Conservation (phyloP, 2,888 invertebrate species). For the Operophtera brumata region DNA sequence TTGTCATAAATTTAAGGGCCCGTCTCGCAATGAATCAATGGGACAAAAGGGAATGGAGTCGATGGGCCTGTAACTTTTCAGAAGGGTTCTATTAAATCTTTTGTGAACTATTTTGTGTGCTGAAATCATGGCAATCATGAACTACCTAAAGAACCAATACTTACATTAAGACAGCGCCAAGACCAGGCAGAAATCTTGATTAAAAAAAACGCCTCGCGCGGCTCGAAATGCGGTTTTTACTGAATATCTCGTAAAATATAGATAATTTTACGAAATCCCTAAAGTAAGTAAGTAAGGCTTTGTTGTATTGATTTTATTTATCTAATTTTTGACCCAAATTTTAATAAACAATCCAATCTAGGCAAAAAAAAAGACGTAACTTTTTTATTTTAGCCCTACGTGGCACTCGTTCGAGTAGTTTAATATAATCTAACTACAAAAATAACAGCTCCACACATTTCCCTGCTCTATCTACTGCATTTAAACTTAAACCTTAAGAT, state of each 20-base stretch:
- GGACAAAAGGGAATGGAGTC: conserved; percentile 42
- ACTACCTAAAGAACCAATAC: background rate
- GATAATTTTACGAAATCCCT: too few species aligned
- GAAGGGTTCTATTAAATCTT: conserved; percentile 26
- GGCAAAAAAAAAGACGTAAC: too few species aligned
- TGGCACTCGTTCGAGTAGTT: background rate
- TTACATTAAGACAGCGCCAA: too few species aligned
- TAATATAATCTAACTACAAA: background rate
- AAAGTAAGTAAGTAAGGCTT: too few species aligned
- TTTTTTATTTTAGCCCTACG: too few species aligned
- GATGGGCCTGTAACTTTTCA: conserved; percentile 29
- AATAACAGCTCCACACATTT: conserved; percentile 37
- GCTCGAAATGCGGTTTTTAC: too few species aligned
- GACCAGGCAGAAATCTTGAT: too few species aligned
- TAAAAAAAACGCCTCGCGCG: too few species aligned
- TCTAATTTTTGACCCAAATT: too few species aligned
- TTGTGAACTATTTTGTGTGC: conserved; percentile 15
- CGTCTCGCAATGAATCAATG: conserved; percentile 59
- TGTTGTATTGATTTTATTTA: too few species aligned
- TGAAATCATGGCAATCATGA: conserved; percentile 5
- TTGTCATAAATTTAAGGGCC: conserved; percentile 60
- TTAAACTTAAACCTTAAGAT: conserved; percentile 56
- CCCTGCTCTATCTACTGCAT: conserved; percentile 40
- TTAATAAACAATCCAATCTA: too few species aligned
- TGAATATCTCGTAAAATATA: too few species aligned